Evolutionary conservation across 2,113 vertebrate species (phyloP).

Genomic region (Ondatra zibethicus): DNA sequence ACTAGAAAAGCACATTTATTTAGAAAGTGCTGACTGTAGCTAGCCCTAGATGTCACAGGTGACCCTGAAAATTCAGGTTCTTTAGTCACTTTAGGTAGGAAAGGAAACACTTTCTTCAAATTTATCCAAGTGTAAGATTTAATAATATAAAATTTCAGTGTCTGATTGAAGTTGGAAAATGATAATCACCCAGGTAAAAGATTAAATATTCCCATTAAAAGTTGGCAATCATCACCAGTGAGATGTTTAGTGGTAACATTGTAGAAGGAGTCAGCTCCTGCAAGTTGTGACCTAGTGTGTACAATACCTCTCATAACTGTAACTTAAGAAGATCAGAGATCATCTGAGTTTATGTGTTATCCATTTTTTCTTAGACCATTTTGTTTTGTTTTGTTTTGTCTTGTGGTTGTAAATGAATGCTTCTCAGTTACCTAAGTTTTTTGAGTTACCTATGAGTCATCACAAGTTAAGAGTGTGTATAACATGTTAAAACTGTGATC

Average conservation of each 20-base stretch:
- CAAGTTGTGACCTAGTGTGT: background rate
- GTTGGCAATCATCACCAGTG: background rate
- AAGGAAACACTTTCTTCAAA: constrained; percentile 42
- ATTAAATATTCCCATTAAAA: constrained; percentile 20
- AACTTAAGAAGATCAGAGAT: background rate
- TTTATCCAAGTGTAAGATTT: constrained; percentile 14
- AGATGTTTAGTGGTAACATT: background rate
- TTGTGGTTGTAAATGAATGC: constrained; percentile 40
- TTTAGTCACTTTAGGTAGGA: constrained; percentile 42
- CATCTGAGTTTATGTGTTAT: constrained; percentile 41
- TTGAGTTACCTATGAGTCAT: constrained; percentile 42
- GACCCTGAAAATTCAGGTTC: background rate
- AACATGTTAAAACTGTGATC: background rate
- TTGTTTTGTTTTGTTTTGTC: background rate
- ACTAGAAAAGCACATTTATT: constrained; percentile 39
- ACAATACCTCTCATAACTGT: background rate
- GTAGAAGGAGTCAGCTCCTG: background rate
- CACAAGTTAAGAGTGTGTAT: background rate
- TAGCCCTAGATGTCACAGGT: constrained; percentile 9
- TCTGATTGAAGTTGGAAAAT: constrained; percentile 39
- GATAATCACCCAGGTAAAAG: background rate
- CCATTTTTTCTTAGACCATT: constrained; percentile 17
- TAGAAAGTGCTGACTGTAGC: constrained; percentile 27
- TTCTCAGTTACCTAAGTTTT: background rate
- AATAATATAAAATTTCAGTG: constrained; percentile 19